Conservation (phyloP, 2,888 invertebrate species). For the Galeruca laticollis region DNA sequence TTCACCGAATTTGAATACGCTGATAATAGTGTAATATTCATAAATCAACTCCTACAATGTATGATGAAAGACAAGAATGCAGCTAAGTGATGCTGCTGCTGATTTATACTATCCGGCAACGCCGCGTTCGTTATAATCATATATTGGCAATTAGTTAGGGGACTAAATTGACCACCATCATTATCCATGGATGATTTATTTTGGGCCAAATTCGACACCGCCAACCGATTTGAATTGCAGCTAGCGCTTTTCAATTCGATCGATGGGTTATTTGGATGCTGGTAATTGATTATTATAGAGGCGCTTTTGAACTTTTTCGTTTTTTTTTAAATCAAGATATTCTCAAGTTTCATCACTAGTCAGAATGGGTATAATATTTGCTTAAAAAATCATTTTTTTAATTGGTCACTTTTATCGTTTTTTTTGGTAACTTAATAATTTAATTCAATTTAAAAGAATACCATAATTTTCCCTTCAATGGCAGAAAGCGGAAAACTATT, state of each 20-base stretch:
- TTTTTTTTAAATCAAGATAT: slow-evolving; percentile 29
- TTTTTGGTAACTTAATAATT: too few relatives aligned
- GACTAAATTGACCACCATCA: slow-evolving; percentile 67
- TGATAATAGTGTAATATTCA: neutral
- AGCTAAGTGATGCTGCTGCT: slow-evolving; percentile 46
- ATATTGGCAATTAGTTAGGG: slow-evolving; percentile 67
- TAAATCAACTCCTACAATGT: neutral
- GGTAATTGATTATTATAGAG: slow-evolving; percentile 26
- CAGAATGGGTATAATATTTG: neutral
- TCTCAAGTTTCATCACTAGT: slow-evolving; percentile 20
- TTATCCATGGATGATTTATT: slow-evolving; percentile 67
- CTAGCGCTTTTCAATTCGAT: slow-evolving; percentile 19
- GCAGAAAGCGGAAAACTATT: too few relatives aligned
- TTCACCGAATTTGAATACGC: neutral
- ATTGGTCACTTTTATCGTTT: too few relatives aligned
- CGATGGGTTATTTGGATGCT: slow-evolving; percentile 23
- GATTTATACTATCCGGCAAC: slow-evolving; percentile 60
- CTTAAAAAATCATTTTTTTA: too few relatives aligned
- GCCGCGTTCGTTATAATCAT: slow-evolving; percentile 66
- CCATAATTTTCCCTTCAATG: too few relatives aligned
- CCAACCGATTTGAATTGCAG: slow-evolving; percentile 61
- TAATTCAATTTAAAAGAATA: too few relatives aligned
- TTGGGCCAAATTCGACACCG: slow-evolving; percentile 64
- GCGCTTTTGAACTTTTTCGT: slow-evolving; percentile 25
- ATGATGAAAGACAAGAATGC: slow-evolving; percentile 6